Conservation (phyloP, 2,113 vertebrate species). For the Lepisosteus osseus region DNA sequence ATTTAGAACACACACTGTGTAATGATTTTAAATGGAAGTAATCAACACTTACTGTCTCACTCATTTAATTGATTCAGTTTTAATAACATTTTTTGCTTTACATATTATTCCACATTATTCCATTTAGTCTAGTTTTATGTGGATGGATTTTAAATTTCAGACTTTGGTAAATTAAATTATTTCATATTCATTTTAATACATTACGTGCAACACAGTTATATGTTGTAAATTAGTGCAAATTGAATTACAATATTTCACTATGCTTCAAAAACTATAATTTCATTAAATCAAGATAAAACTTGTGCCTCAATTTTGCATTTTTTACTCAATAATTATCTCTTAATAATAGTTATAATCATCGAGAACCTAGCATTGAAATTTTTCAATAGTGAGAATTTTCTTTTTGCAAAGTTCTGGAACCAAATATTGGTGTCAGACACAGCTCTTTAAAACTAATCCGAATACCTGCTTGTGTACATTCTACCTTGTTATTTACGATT, state of each 20-base stretch:
- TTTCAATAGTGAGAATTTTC: background rate
- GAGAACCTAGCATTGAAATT: background rate
- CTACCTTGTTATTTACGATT: too few species aligned
- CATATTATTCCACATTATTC: constrained; percentile 30
- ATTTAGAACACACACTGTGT: constrained; percentile 3
- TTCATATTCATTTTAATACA: constrained; percentile 53
- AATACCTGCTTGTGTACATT: background rate
- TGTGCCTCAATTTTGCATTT: too few species aligned
- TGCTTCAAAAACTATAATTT: constrained; percentile 27
- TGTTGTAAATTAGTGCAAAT: constrained; percentile 45
- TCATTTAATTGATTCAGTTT: background rate
- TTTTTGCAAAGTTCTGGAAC: too few species aligned
- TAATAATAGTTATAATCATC: too few species aligned
- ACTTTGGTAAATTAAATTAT: constrained; percentile 47
- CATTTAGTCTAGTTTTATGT: constrained; percentile 42
- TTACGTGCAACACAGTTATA: constrained; percentile 46
- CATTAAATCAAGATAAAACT: too few species aligned
- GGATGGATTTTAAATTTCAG: constrained; percentile 43
- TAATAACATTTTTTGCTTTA: background rate
- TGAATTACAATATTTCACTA: constrained; percentile 45
- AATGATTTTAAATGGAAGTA: constrained; percentile 23
- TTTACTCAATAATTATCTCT: too few species aligned
- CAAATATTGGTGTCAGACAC: too few species aligned
- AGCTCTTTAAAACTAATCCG: too few species aligned
- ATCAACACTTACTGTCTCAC: constrained; percentile 14